Evolutionary conservation across 2,113 vertebrate genomes (phyloP).

Genomic region (Gadus chalcogrammus): DNA sequence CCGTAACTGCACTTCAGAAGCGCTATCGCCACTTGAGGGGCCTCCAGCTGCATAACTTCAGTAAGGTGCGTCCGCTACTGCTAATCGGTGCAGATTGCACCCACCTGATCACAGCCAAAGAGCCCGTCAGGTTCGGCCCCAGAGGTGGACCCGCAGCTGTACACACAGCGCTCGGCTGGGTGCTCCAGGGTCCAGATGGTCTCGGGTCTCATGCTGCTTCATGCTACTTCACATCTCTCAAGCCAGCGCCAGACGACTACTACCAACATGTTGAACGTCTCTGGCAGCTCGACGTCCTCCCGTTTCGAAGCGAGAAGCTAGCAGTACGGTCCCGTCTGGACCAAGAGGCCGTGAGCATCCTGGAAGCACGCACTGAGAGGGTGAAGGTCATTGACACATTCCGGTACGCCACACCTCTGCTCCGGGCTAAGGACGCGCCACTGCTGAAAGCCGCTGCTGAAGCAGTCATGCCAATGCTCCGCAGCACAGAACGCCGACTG

Average conservation of each 20-base stretch:
- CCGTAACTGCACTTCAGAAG: no score
- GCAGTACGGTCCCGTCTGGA: conserved; percentile 2
- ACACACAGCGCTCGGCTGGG: no score
- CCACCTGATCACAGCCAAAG: not conserved
- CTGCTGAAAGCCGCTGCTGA: no score
- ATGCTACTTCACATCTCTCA: no score
- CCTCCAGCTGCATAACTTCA: conserved; percentile 5
- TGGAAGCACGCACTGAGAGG: not conserved
- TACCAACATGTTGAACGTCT: no score
- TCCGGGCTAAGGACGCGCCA: not conserved
- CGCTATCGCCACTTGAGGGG: no score
- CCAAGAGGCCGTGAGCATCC: not conserved
- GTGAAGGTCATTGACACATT: not conserved
- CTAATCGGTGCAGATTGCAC: conserved; percentile 6
- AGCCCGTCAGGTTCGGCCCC: no score
- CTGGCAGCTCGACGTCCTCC: no score
- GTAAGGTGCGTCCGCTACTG: conserved; percentile 10
- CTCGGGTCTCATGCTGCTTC: no score
- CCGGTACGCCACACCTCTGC: not conserved
- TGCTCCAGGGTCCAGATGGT: no score
- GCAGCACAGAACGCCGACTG: not conserved
- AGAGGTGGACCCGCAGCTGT: no score
- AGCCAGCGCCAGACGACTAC: no score
- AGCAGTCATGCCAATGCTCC: not conserved
- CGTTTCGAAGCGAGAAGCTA: not conserved